Percentiles rank a stretch among this genome's conserved stretches.
Evolutionary conservation across 1,140 invertebrate genomes (phyloP).

Genomic region (Holcopasites calliopsidis): DNA sequence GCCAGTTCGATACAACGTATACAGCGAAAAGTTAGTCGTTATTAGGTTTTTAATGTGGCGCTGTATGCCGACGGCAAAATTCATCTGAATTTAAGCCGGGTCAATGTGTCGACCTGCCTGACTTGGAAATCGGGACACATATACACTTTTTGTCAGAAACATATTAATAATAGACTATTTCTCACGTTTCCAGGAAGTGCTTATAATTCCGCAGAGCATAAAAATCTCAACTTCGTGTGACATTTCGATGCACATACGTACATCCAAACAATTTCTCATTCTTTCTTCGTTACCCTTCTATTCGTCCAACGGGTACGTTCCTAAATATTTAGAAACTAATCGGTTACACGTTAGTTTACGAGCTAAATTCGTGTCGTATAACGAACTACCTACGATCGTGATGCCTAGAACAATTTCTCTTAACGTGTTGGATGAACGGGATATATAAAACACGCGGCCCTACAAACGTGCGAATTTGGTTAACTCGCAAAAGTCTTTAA

Average conservation of each 20-base stretch:
- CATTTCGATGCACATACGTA: conserved; percentile 3
- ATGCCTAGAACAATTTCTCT: conserved; percentile 52
- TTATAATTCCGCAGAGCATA: neutral
- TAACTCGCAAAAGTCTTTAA: neutral
- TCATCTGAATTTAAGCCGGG: too few relatives aligned
- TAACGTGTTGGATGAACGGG: conserved; percentile 38
- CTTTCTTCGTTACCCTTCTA: conserved; percentile 1
- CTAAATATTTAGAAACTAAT: conserved; percentile 48
- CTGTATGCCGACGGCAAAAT: too few relatives aligned
- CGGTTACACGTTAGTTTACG: conserved; percentile 53
- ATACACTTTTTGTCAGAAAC: too few relatives aligned
- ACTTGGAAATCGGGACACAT: too few relatives aligned
- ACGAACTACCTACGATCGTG: conserved; percentile 54
- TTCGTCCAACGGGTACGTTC: conserved; percentile 54
- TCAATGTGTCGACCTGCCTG: too few relatives aligned
- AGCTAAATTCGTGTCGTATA: conserved; percentile 53
- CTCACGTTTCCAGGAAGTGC: too few relatives aligned
- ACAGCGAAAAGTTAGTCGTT: too few relatives aligned
- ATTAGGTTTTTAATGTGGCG: too few relatives aligned
- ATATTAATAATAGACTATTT: neutral
- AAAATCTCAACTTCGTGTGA: neutral
- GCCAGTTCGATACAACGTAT: too few relatives aligned
- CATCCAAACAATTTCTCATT: neutral
- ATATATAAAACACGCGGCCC: conserved; percentile 41
- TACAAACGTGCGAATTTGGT: conserved; percentile 13